A percentile compares a stretch with the other conserved stretches of the same genome.
Conservation (phyloP, 2,888 invertebrate species). For the Watsonalla cultraria region DNA sequence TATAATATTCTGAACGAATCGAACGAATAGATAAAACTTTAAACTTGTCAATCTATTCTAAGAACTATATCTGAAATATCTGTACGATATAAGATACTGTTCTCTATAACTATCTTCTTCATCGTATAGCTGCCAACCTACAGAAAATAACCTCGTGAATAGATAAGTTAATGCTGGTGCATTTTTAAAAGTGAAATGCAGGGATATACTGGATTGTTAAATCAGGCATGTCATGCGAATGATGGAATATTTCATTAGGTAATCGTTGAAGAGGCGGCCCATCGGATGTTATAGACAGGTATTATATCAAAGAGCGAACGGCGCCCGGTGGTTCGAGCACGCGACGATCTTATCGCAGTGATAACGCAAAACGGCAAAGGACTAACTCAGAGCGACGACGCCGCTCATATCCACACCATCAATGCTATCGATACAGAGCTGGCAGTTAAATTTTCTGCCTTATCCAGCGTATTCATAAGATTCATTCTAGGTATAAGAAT, state of each 20-base stretch:
- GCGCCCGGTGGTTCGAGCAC: constrained; percentile 31
- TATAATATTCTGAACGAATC: no score
- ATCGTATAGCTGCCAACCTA: no score
- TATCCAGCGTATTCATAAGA: constrained; percentile 10
- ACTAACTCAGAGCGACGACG: constrained; percentile 21
- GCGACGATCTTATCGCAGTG: constrained; percentile 54
- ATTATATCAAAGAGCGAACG: constrained; percentile 32
- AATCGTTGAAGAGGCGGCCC: constrained; percentile 15
- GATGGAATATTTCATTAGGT: constrained; percentile 11
- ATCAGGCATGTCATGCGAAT: constrained; percentile 3
- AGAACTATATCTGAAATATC: no score
- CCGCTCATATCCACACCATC: constrained; percentile 17
- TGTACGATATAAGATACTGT: no score
- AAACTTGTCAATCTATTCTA: no score
- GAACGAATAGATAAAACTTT: no score
- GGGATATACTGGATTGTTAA: neutral
- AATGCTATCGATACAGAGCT: constrained; percentile 8
- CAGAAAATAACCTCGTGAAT: no score
- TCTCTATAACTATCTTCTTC: no score
- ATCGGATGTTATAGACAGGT: constrained; percentile 37
- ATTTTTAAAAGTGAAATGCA: neutral
- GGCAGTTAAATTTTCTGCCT: constrained; percentile 17
- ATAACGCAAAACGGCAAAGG: constrained; percentile 42
- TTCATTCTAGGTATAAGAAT: neutral
- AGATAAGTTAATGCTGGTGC: neutral